phyloP scores from a whole-genome alignment of 2,797 vertebrate species.

The Spondyliosoma cantharus region DNA sequence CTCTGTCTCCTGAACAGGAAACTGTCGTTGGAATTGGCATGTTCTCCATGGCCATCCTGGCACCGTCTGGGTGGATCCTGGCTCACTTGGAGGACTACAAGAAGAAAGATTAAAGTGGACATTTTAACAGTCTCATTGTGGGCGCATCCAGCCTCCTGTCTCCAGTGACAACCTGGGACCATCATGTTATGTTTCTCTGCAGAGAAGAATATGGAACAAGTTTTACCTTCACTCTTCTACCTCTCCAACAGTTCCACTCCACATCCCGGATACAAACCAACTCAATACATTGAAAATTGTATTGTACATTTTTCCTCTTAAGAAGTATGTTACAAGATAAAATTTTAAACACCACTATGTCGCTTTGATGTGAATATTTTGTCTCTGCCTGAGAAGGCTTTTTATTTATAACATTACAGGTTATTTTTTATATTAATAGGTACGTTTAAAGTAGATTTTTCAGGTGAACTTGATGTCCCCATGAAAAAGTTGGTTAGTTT shows the following conservation, averaged over 20 bases:
- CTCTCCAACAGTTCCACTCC: conserved; percentile 39
- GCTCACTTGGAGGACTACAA: conserved; percentile 87
- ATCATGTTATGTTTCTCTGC: conserved; percentile 1
- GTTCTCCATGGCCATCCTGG: conserved; percentile 77
- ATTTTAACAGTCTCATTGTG: conserved; percentile 22
- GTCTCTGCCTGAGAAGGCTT: not conserved
- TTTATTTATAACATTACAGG: not conserved
- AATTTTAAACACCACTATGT: conserved; percentile 38
- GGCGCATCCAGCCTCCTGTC: not conserved
- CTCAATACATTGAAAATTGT: not conserved
- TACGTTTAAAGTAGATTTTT: not conserved
- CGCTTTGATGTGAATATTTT: conserved; percentile 6
- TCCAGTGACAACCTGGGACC: conserved; percentile 40
- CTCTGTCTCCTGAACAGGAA: conserved; percentile 54
- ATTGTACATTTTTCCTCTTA: conserved; percentile 17
- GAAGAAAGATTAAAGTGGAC: conserved; percentile 75
- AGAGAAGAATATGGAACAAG: conserved; percentile 26
- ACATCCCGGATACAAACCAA: conserved; percentile 11
- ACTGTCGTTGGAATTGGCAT: conserved; percentile 57
- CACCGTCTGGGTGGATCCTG: conserved; percentile 86
- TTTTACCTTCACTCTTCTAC: conserved; percentile 45
- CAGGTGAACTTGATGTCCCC: not conserved
- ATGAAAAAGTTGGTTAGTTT: not conserved
- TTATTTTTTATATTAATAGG: not conserved
- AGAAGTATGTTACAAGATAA: conserved; percentile 53